Base-by-base conservation (phyloP, 2,797 vertebrate genomes). In the Furcifer pardalis region DNA sequence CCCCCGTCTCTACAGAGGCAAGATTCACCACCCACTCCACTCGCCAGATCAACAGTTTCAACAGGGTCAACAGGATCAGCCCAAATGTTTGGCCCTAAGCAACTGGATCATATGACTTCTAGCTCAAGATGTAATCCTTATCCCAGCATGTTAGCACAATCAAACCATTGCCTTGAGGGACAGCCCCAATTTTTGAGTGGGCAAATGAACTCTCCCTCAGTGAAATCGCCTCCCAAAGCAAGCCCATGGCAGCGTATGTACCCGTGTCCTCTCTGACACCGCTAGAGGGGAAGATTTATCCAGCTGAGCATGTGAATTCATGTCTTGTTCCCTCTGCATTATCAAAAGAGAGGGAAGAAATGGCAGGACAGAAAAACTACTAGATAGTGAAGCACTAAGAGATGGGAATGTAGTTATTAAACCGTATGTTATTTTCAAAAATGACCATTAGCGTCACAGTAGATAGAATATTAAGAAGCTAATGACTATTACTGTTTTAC, bases 401-500 rank as follows among this genome's bases (percentile, higher is more conserved):
- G n/a, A 19, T 19, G 13, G 62, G n/a, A 2, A 42, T 60, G 60
- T 40, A 27, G 37, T 15, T 10, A 86, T 9, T 66, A 46, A 66
- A 25, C 6, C 27, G 56, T 35, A 63, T 7, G 8, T 62, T 46
- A 40, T 63, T 56, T 52, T 52, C 37, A 62, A 56, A 56, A 66
- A 63, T 15, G 15, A 49, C 44, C 6, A 21, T 19, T 25, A n/a
- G 23, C 10, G 12, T 27, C 37, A 25, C 8, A 60, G 77, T 4
- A 21, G 37, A 42, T 32, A 69, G 4, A 19, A 72, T 84, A 89
- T 77, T 82, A 79, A 0, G 13, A 25, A 90, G 78, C 63, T 81
- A 0, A 6, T 79, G 71, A 87, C 91, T 87, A 79, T 81, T 87
- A 9, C 32, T 81, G 86, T 12, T n/a, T 86, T 80, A 87, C 72